Conservation (phyloP, 2,888 invertebrate genomes). For the Petrolisthes manimaculis region DNA sequence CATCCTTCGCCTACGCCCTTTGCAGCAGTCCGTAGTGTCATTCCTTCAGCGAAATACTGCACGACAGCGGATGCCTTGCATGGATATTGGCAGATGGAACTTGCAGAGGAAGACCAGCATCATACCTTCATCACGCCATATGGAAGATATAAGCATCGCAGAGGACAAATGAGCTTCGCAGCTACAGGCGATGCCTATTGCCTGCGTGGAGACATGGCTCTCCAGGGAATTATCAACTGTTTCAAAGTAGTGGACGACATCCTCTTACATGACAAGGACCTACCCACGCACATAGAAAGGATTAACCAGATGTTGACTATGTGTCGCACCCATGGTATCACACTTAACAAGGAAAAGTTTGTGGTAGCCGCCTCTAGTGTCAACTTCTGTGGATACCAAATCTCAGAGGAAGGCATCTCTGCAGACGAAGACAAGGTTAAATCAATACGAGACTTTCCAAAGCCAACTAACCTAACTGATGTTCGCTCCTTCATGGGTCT, state of each 20-base stretch:
- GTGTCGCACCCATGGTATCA: too few species aligned
- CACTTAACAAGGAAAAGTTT: too few species aligned
- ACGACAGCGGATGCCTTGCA: conserved; percentile 11
- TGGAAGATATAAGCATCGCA: conserved; percentile 14
- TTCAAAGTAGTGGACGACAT: conserved; percentile 18
- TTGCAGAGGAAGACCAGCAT: conserved; percentile 4
- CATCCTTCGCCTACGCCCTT: neutral
- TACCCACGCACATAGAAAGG: too few species aligned
- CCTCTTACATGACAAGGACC: neutral
- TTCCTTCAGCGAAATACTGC: neutral
- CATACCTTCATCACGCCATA: conserved; percentile 23
- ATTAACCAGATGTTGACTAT: too few species aligned
- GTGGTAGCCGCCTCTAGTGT: too few species aligned
- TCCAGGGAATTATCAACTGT: neutral
- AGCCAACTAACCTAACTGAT: too few species aligned
- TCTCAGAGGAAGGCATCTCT: too few species aligned
- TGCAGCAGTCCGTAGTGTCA: neutral
- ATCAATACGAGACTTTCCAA: too few species aligned
- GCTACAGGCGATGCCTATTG: conserved; percentile 18
- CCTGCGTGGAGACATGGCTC: neutral
- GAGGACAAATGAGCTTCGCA: conserved; percentile 20
- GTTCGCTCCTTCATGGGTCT: too few species aligned
- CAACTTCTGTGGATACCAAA: too few species aligned
- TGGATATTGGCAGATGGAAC: conserved; percentile 23
- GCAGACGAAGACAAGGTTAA: too few species aligned